These are phyloP conservation scores for Lethenteron camtschaticum DNA, from an alignment of 2,113 vertebrate genomes.

Conservation along the genomic window DNA sequence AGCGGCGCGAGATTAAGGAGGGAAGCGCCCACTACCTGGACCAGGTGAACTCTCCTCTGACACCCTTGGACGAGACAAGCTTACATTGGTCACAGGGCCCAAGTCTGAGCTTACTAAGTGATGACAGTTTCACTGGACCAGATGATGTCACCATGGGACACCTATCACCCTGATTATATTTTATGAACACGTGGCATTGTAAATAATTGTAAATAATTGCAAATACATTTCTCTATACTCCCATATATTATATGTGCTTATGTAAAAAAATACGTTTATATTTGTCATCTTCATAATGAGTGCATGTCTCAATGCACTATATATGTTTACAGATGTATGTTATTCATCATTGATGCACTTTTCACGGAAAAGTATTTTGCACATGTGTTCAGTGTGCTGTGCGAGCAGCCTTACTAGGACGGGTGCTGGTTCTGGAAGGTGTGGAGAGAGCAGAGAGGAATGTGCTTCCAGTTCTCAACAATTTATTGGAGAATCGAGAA, in stretches of 20 bases:
- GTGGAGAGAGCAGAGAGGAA: conserved; percentile 87
- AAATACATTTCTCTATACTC: neutral
- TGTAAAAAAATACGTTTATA: neutral
- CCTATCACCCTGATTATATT: neutral
- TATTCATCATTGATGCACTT: neutral
- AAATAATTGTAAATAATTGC: neutral
- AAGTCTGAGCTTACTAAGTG: neutral
- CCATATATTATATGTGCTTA: neutral
- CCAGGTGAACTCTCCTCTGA: conserved; percentile 37
- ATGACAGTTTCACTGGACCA: neutral
- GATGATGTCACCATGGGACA: neutral
- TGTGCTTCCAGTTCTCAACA: conserved; percentile 73
- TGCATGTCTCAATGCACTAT: neutral
- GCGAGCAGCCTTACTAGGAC: conserved; percentile 61
- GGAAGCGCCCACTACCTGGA: conserved; percentile 84
- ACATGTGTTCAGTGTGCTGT: conserved; percentile 52
- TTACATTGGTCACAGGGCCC: neutral
- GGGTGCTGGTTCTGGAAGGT: conserved; percentile 73
- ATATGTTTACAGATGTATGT: neutral
- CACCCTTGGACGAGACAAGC: neutral
- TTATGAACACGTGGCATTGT: neutral
- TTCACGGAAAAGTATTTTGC: neutral
- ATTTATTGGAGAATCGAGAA: conserved; percentile 83
- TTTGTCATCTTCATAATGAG: neutral
- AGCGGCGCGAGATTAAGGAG: conserved; percentile 64